Evolutionary conservation across 92 coral and sea anemone species (phyloP), one percentile per base, ranked within the genome.

Genomic region (Palythoa grandiflora): DNA sequence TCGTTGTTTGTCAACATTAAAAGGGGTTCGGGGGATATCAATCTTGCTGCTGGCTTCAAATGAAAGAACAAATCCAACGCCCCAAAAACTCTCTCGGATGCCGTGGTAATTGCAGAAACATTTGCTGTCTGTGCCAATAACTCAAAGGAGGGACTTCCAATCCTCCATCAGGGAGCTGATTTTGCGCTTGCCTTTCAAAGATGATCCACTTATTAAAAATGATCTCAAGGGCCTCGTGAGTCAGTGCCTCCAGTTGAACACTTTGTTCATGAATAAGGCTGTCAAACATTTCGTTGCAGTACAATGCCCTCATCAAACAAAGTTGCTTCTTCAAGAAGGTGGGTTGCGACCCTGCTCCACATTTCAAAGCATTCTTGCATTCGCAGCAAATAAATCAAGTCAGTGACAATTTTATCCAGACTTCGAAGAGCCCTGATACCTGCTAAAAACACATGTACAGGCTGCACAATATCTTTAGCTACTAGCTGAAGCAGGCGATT

Each of bases 1-100:
- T 88, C 28, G 28, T 28, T 88, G 87, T 88, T 88, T 48, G 90
- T 79, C 90, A 81, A 88, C 90, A 88, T 88, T 40, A 88, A 68
- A 73, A 88, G 86, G 52, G 87, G 80, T 79, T 88, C 75, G 73
- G 79, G 78, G 59, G 90, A 88, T 47, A 88, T 88, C 21, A 79
- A 72, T 71, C 87, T 88, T 88, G 90, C 90, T 15, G 80, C 77
- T 78, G 87, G 90, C 73, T 79, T 88, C 73, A 63, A 88, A 72
- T 63, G 87, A 86, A 88, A 39, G 38, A 65, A 73, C 47, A 83
- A 65, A 52, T 80, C 85, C 14, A 80, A 83, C 48, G 65, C n/a
- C 48, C 90, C 87, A 37, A 88, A 79, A 71, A 71, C 81, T 78
- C 87, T 88, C 87, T 88, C 87, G 3, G 90, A 79, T 55, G 80